phyloP scores from a whole-genome alignment of 2,797 vertebrate genomes.

The Stomatorhinus walkeri region DNA sequence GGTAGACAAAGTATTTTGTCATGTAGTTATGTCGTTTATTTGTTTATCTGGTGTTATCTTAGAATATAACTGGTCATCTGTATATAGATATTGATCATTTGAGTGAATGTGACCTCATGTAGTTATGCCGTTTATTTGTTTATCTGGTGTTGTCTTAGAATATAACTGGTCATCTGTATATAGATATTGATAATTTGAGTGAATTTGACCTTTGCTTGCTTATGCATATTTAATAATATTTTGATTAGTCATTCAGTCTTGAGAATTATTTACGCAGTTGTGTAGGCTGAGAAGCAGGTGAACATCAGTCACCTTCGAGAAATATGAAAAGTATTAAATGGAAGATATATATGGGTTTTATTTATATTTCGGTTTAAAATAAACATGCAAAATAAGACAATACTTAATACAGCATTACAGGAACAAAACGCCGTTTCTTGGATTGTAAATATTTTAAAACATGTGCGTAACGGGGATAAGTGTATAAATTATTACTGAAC shows the following conservation, averaged over 20 bases:
- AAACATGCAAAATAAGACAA: neutral
- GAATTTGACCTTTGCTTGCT: neutral
- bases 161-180: neutral
- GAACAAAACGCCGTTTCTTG: neutral
- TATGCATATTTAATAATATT: neutral
- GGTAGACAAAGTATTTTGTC: neutral
- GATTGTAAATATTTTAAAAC: neutral
- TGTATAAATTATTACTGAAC: constrained; percentile 12
- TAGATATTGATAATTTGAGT: neutral
- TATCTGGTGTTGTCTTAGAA: neutral
- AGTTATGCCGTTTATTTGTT: neutral
- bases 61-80: neutral
- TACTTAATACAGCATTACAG: neutral
- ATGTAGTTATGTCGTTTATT: neutral
- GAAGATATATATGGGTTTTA: neutral
- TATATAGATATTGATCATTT: neutral
- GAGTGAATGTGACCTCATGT: neutral
- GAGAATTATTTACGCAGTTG: neutral
- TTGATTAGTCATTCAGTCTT: neutral
- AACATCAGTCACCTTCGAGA: neutral
- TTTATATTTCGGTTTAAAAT: neutral
- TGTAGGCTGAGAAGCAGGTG: neutral
- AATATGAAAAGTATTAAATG: neutral
- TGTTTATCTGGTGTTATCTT: neutral
- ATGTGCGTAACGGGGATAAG: neutral